Percentiles rank a stretch among this genome's conserved stretches.
phyloP scores from a whole-genome alignment of 2,797 vertebrate species.

The Cynopterus sphinx region DNA sequence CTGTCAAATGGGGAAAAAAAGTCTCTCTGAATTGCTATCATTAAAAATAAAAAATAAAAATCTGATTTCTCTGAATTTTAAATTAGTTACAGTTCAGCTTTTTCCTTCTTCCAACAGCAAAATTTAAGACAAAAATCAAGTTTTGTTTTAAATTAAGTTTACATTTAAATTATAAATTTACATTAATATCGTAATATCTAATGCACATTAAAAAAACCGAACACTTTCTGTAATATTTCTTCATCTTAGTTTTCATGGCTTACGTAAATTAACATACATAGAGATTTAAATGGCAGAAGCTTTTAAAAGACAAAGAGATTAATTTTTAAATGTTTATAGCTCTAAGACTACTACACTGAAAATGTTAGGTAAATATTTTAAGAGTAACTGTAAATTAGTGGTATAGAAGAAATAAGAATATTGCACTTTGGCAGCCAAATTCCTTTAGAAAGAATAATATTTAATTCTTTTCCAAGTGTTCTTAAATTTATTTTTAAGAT shows the following conservation, averaged over 20 bases:
- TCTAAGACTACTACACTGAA: not conserved
- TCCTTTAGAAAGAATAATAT: not conserved
- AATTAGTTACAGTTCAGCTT: not conserved
- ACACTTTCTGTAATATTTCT: not conserved
- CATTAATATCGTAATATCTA: not conserved
- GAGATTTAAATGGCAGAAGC: not conserved
- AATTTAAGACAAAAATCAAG: not conserved
- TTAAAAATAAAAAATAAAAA: constrained; percentile 18
- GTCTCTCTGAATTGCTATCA: not conserved
- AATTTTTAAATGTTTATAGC: not conserved
- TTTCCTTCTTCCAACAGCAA: not conserved
- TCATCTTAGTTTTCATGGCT: not conserved
- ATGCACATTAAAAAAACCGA: not conserved
- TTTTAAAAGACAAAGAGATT: not conserved
- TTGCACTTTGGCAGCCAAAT: not conserved
- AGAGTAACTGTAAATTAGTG: not conserved
- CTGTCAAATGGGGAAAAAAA: not conserved
- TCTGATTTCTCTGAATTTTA: not conserved
- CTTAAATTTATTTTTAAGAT: not conserved
- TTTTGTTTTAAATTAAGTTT: not conserved
- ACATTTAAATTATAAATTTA: not conserved
- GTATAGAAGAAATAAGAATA: not conserved
- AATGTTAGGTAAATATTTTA: not conserved
- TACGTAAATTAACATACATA: not conserved
- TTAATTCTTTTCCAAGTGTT: not conserved